Base-by-base conservation (phyloP, 1,140 invertebrate species). In the Bilobella aurantiaca region DNA sequence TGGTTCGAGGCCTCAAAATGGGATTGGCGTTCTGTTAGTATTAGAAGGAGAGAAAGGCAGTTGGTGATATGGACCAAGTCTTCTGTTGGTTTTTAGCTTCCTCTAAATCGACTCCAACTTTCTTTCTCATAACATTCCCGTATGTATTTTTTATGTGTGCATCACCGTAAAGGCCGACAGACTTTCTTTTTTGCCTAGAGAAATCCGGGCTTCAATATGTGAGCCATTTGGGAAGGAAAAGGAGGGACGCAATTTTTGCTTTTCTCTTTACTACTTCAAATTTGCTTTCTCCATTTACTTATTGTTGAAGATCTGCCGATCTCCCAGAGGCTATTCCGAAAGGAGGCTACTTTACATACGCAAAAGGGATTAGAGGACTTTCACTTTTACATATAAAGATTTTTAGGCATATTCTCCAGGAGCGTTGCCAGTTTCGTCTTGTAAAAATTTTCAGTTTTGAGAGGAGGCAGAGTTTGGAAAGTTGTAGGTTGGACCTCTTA, bases 91-190 rank as follows among this genome's bases (percentile, higher is more conserved):
- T 18, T 42, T 42, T 42, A 8, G 8, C 34, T 18, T 18, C 18
- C 34, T 23, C 21, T 23, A 53, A 53, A 53, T 53, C 49, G 49
- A 53, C 49, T 53, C 49, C 21, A 8, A 5, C 23, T 53, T 23
- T 53, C 25, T 53, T 53, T 53, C 25, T 18, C 49, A 53, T 53
- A 42, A 23, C 49, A 53, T 53, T 53, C 49, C 49, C 49, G 12
- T 53, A 53, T 53, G 49, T 53, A 53, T 53, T 53, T 53, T 53
- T 53, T 53, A 53, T 53, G 49, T 53, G 49, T 53, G 25, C 49
- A 53, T 53, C 49, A 53, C 49, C 25, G 25, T 53, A 53, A 53
- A 53, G 49, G 49, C 12, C 14, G 12, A 53, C 49, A 5, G 23
- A 53, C 12, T 23, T n/a, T 42, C 37, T 8, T 42, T 42, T 42